A percentile compares a stretch with the other conserved stretches of the same genome.
phyloP scores from a whole-genome alignment of 2,797 vertebrate species.

The Micropoecilia bifurca region DNA sequence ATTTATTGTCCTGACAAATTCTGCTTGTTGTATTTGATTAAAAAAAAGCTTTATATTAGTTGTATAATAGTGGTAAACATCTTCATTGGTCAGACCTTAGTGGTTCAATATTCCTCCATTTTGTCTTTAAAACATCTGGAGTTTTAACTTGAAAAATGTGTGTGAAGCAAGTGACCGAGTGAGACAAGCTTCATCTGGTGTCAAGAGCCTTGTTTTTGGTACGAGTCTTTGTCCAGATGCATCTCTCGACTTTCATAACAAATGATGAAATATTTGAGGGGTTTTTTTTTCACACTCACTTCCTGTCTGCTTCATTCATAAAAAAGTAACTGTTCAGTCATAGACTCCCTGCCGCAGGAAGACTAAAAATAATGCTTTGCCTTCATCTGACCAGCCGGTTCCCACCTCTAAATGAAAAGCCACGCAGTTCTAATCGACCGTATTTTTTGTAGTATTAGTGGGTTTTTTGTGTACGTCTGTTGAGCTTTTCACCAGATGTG shows the following conservation, averaged over 20 bases:
- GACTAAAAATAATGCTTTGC: not conserved
- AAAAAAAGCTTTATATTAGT: not conserved
- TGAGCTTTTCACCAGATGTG: slow-evolving; percentile 31
- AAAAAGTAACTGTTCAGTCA: slow-evolving; percentile 1
- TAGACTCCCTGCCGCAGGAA: not conserved
- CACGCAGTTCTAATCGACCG: slow-evolving; percentile 1
- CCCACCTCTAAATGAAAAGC: not conserved
- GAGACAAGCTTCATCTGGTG: not conserved
- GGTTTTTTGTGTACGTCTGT: slow-evolving; percentile 2
- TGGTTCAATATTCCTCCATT: not conserved
- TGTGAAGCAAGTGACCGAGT: not conserved
- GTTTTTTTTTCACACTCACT: not conserved
- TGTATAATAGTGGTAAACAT: not conserved
- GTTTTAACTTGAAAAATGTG: not conserved
- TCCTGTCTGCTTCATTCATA: slow-evolving; percentile 19
- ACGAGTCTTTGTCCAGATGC: not conserved
- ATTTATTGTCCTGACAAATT: not conserved
- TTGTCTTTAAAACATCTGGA: not conserved
- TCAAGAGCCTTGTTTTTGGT: not conserved
- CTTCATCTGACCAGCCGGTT: not conserved
- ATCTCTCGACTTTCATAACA: not conserved
- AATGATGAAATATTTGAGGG: slow-evolving; percentile 9
- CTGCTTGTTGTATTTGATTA: not conserved
- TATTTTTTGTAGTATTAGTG: slow-evolving; percentile 3
- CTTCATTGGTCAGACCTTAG: not conserved